Evolutionary conservation across 1,140 invertebrate genomes (phyloP).

Genomic region (Drosophila baimaii): DNA sequence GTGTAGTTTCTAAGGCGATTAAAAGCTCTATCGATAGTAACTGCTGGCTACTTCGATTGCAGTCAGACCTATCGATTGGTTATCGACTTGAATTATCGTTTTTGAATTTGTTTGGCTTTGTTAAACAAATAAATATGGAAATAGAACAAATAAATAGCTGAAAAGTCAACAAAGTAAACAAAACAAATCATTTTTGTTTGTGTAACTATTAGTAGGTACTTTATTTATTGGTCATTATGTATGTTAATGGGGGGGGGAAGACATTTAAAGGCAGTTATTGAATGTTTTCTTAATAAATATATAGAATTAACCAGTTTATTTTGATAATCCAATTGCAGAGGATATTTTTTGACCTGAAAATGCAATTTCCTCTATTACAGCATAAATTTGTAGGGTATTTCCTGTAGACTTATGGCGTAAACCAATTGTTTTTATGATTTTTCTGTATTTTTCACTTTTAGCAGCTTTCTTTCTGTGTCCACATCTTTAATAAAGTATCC

Average conservation of each 20-base stretch:
- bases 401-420: not conserved
- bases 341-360: not conserved
- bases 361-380: no score
- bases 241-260: slow-evolving; percentile 1
- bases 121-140: slow-evolving; percentile 18
- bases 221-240: slow-evolving; percentile 27
- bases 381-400: not conserved
- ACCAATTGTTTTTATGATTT: not conserved
- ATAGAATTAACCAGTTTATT: not conserved
- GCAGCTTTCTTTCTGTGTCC: not conserved
- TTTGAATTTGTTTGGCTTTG: slow-evolving; percentile 18
- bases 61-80: not conserved
- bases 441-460: not conserved
- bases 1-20: not conserved
- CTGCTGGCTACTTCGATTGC: not conserved
- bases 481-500: not conserved
- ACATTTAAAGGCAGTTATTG: not conserved
- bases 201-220: slow-evolving; percentile 5
- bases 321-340: not conserved
- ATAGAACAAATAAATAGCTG: slow-evolving; percentile 25
- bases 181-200: slow-evolving; percentile 22
- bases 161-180: slow-evolving; percentile 18
- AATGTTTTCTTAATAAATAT: slow-evolving; percentile 6
- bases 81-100: slow-evolving; percentile 5
- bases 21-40: not conserved